phyloP scores from a whole-genome alignment of 1,140 invertebrate genomes.

The Leptinotarsa defecta region DNA sequence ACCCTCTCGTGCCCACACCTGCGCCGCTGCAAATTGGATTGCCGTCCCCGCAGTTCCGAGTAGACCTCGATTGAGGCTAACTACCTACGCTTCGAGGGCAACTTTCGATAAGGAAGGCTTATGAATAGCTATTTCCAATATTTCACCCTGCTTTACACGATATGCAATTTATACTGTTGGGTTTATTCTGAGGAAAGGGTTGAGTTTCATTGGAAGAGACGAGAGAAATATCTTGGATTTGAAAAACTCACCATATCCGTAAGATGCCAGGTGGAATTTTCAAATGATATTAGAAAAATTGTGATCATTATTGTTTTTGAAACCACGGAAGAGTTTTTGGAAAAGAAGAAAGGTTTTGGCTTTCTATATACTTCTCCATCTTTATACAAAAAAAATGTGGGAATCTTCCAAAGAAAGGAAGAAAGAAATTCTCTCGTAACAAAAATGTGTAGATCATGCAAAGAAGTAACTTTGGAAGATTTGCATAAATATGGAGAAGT shows the following conservation, averaged over 20 bases:
- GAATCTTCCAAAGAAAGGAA: too few species aligned
- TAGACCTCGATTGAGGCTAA: conserved; percentile 6
- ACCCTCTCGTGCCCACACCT: too few species aligned
- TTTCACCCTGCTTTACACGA: conserved; percentile 13
- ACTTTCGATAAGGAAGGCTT: conserved; percentile 14
- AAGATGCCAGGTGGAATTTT: background rate
- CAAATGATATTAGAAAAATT: too few species aligned
- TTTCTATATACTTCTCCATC: too few species aligned
- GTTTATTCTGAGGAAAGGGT: background rate
- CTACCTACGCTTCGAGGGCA: conserved; percentile 10
- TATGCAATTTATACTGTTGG: conserved; percentile 1
- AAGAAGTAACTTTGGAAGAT: too few species aligned
- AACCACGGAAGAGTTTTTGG: too few species aligned
- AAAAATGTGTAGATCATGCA: too few species aligned
- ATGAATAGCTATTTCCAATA: conserved; percentile 17
- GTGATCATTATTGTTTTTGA: too few species aligned
- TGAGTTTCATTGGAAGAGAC: background rate
- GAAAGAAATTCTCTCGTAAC: too few species aligned
- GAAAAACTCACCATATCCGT: background rate
- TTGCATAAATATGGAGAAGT: too few species aligned
- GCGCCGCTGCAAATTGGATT: background rate
- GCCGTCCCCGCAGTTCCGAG: background rate
- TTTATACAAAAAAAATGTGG: too few species aligned
- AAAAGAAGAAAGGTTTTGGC: too few species aligned
- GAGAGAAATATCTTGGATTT: background rate